A percentile compares a stretch with the other conserved stretches of the same genome.
Conservation (phyloP, 2,113 vertebrate species). For the Cheilinus undulatus region DNA sequence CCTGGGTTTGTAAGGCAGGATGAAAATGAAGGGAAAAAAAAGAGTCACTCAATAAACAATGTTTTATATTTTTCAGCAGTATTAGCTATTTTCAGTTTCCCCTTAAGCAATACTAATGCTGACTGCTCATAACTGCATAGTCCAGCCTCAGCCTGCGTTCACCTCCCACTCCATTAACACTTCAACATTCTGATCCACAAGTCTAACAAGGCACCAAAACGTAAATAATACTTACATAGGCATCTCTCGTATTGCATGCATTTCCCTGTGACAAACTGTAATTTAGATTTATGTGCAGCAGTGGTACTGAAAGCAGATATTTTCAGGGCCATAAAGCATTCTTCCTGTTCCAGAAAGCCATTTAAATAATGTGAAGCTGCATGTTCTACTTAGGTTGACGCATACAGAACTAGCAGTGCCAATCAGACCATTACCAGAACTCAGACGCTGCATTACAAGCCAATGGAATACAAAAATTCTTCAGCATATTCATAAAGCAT, state of each 20-base stretch:
- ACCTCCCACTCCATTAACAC: not conserved
- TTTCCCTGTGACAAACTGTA: constrained; percentile 18
- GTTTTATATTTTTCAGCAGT: constrained; percentile 30
- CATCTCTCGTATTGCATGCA: not conserved
- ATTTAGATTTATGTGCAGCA: constrained; percentile 24
- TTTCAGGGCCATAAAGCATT: not conserved
- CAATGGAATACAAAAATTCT: not conserved
- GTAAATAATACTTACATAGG: constrained; percentile 24
- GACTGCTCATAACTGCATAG: constrained; percentile 16
- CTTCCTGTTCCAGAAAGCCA: not conserved
- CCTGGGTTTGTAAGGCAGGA: constrained; percentile 14
- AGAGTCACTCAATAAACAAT: constrained; percentile 40
- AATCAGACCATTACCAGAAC: not conserved
- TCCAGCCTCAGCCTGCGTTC: constrained; percentile 7
- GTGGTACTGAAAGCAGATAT: constrained; percentile 16
- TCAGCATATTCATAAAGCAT: no score
- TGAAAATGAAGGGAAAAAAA: constrained; percentile 11
- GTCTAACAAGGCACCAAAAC: constrained; percentile 4
- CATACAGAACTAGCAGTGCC: not conserved
- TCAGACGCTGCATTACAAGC: not conserved
- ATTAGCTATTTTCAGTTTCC: constrained; percentile 19
- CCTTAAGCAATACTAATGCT: constrained; percentile 29
- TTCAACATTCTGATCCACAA: constrained; percentile 15
- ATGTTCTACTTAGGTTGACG: not conserved
- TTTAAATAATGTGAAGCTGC: constrained; percentile 2